phyloP scores from a whole-genome alignment of 2,113 vertebrate species.

The Oenanthe melanoleuca region DNA sequence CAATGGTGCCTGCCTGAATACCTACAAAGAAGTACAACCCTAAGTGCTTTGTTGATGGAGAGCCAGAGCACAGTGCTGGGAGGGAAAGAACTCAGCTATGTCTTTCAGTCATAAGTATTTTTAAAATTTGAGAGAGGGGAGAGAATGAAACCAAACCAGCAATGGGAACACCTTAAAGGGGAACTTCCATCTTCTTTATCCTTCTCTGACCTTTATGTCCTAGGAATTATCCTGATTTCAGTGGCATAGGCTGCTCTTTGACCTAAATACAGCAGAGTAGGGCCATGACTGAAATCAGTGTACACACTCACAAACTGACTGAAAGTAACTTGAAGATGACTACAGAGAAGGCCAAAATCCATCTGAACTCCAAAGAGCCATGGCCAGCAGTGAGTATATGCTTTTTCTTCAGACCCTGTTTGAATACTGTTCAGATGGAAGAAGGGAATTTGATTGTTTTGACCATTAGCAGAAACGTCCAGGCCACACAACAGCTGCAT shows the following conservation, averaged over 20 bases:
- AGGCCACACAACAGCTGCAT: neutral
- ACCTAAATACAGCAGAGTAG: neutral
- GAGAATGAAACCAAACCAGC: neutral
- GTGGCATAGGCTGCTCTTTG: neutral
- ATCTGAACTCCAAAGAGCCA: neutral
- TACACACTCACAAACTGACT: accelerated
- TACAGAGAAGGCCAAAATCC: neutral
- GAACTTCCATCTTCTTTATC: neutral
- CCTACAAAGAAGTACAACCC: neutral
- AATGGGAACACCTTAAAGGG: neutral
- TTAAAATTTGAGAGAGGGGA: neutral
- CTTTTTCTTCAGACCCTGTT: neutral
- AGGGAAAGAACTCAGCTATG: neutral
- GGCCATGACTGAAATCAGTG: neutral
- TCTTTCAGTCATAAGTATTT: neutral
- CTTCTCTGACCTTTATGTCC: neutral
- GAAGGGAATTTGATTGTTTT: neutral
- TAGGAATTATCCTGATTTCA: neutral
- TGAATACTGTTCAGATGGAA: neutral
- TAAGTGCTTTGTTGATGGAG: neutral
- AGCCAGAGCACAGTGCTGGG: accelerated
- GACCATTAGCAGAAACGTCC: neutral
- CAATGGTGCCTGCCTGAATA: neutral
- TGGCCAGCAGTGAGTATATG: neutral
- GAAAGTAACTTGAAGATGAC: neutral